phyloP scores from a whole-genome alignment of 2,797 vertebrate genomes.

The Echeneis naucrates region DNA sequence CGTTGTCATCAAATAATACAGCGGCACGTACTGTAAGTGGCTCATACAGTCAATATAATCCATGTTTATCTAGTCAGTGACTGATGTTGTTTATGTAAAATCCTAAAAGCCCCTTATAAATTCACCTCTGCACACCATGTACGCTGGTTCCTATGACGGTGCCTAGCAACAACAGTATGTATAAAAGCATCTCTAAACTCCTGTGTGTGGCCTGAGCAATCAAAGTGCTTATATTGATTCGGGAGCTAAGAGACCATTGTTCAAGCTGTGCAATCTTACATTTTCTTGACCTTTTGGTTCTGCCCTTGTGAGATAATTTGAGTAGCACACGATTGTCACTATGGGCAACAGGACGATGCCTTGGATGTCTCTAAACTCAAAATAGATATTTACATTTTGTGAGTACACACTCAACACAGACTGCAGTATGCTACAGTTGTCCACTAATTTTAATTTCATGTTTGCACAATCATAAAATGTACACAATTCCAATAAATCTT shows the following conservation, averaged over 20 bases:
- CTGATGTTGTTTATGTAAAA: conserved; percentile 46
- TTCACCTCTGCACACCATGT: conserved; percentile 27
- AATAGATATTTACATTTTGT: neutral
- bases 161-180: conserved; percentile 31
- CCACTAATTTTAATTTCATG: neutral
- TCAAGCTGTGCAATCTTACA: neutral
- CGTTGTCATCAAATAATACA: conserved; percentile 13
- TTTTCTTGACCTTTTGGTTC: conserved; percentile 27
- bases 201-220: neutral
- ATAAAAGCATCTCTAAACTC: conserved; percentile 8
- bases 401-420: neutral
- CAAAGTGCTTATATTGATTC: conserved; percentile 16
- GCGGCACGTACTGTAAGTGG: neutral
- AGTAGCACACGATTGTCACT: conserved; percentile 12
- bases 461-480: neutral
- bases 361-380: neutral
- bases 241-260: conserved; percentile 25
- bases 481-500: neutral
- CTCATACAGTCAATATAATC: conserved; percentile 22
- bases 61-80: conserved; percentile 37
- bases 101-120: conserved; percentile 41
- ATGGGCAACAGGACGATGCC: conserved; percentile 20
- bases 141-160: neutral
- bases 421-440: too few relatives aligned
- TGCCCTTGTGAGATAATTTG: conserved; percentile 4